Base-by-base conservation (phyloP, 2,888 invertebrate species). In the Synanthedon myopaeformis region DNA sequence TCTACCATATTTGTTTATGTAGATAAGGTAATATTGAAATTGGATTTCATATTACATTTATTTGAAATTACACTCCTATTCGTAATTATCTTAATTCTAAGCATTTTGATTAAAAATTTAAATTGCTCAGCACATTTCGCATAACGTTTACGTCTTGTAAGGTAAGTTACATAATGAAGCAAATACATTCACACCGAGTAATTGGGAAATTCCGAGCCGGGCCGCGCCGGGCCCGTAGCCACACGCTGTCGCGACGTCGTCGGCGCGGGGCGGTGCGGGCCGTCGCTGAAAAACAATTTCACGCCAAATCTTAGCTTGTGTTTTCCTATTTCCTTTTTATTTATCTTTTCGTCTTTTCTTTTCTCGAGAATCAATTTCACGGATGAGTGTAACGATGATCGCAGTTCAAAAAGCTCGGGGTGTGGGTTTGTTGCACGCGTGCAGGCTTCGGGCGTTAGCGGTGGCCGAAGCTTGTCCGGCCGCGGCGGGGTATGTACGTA, bases 221-320 rank as follows among this genome's bases (percentile, higher is more conserved):
- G 72, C 70, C 66, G 69, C 71, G 35, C 35, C 35, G 10, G 6
- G 35, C 35, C 35, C 35, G 35, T 35, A 35, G 35, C 35, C 35
- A 10, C 35, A 35, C 70, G 65, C 66, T 66, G 59, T 59, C 55
- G 66, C 68, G 74, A 2, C 17, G 17, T n/a, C 17, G 17, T 72
- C 62, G 76, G 72, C 65, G 67, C 73, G 72, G 35, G 35, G 35
- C 35, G 35, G 35, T 8, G 35, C 70, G 75, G 76, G 77, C 72
- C 81, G 80, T 76, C 70, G 82, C 77, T 82, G 80, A 85, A 87
- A 86, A 85, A 87, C 87, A 87, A 87, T 87, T 87, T 87, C 86
- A 87, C 87, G 87, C 87, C 87, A 87, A 87, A 87, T 87, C 87
- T 87, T 86, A 85, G 83, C 84, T 82, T 82, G 85, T 87, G 86